These are phyloP conservation scores for Speoplatyrhinus poulsoni DNA, from an alignment of 2,113 vertebrate species.

Conservation along the genomic window DNA sequence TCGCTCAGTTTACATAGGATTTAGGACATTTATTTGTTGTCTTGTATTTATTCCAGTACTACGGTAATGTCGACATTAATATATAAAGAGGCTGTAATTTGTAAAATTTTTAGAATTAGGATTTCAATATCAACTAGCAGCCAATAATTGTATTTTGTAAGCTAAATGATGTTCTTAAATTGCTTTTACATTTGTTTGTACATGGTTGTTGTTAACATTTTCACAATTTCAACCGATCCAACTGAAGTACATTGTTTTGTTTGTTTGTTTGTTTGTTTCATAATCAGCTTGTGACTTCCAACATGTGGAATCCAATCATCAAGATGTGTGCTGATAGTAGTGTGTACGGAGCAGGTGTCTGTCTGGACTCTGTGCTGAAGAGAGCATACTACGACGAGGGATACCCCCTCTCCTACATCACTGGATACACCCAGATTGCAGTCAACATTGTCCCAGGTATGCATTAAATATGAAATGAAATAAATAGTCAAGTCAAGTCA, in stretches of 20 bases:
- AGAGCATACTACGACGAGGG: conserved; percentile 62
- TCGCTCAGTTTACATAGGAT: no score
- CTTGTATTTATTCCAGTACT: no score
- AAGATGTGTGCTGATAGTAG: conserved; percentile 58
- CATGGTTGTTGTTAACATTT: no score
- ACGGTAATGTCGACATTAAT: no score
- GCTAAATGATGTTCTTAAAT: no score
- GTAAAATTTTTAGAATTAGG: no score
- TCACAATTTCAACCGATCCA: no score
- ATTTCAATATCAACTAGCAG: no score
- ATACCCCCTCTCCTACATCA: conserved; percentile 73
- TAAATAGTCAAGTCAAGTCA: neutral
- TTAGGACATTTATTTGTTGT: no score
- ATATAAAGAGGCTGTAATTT: no score
- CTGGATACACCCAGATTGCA: conserved; percentile 66
- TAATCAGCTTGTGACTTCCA: conserved; percentile 31
- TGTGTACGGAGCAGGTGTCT: conserved; percentile 64
- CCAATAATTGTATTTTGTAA: no score
- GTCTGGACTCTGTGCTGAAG: conserved; percentile 64
- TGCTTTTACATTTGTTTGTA: no score
- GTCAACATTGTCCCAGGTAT: conserved; percentile 68
- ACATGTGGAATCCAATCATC: conserved; percentile 37
- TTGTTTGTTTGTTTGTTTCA: conserved; percentile 3
- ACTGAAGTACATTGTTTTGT: neutral
- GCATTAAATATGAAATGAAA: neutral